Percentiles rank a stretch among this genome's conserved stretches.
phyloP scores from a whole-genome alignment of 2,888 invertebrate genomes.

The Folsomia manolachei region DNA sequence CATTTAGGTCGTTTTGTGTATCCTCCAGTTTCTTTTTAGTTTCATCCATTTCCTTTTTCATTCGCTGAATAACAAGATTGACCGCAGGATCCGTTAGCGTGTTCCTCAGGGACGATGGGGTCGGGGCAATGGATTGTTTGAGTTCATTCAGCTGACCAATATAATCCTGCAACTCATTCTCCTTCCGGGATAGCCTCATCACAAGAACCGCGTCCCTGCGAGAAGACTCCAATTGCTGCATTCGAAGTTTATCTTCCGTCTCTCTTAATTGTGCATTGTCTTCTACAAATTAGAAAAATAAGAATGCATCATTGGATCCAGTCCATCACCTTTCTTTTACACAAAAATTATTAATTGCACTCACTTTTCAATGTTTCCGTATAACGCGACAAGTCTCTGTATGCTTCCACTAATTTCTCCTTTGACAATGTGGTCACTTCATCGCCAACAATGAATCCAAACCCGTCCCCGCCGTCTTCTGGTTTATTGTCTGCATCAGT shows the following conservation, averaged over 20 bases:
- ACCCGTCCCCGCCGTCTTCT: neutral
- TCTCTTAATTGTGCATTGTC: slow-evolving; percentile 70
- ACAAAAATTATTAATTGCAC: neutral
- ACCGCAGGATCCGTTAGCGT: slow-evolving; percentile 92
- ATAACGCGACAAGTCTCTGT: slow-evolving; percentile 26
- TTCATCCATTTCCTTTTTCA: slow-evolving; percentile 83
- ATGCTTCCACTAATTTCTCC: slow-evolving; percentile 30
- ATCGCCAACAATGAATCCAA: slow-evolving; percentile 20
- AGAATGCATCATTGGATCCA: neutral
- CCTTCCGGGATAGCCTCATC: slow-evolving; percentile 87
- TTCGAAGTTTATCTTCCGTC: slow-evolving; percentile 73
- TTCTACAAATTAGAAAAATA: slow-evolving; percentile 56
- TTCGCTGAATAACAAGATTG: slow-evolving; percentile 84
- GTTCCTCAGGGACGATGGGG: slow-evolving; percentile 66
- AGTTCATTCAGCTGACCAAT: slow-evolving; percentile 90
- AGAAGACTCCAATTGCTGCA: slow-evolving; percentile 80
- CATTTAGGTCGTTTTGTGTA: slow-evolving; percentile 93
- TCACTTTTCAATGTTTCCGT: slow-evolving; percentile 32
- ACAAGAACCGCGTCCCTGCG: slow-evolving; percentile 89
- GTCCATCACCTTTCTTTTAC: no score
- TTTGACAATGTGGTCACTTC: slow-evolving; percentile 29
- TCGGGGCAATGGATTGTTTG: slow-evolving; percentile 82
- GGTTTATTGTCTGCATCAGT: neutral
- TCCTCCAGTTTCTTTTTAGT: slow-evolving; percentile 90
- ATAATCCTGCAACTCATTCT: slow-evolving; percentile 95